Conservation (phyloP, 2,888 invertebrate species). For the Napeogenes inachia region DNA sequence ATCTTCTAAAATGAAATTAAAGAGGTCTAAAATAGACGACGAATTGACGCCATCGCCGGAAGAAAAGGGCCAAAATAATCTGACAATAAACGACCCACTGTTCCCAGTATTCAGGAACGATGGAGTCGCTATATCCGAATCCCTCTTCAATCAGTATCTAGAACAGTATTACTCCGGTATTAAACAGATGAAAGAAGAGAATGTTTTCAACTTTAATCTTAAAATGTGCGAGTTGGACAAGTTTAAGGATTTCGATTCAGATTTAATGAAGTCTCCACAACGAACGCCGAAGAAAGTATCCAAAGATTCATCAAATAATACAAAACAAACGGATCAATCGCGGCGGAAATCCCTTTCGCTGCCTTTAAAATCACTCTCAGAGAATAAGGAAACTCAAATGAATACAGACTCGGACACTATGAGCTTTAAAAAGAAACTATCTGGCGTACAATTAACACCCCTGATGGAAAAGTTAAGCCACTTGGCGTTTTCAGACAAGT, state of each 20-base stretch:
- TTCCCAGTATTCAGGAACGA: slow-evolving; percentile 87
- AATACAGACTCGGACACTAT: slow-evolving; percentile 54
- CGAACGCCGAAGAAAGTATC: slow-evolving; percentile 62
- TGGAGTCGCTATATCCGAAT: slow-evolving; percentile 84
- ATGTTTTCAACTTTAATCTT: slow-evolving; percentile 62
- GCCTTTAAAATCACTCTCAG: slow-evolving; percentile 83
- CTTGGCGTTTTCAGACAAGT: slow-evolving; percentile 82
- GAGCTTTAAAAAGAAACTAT: slow-evolving; percentile 73
- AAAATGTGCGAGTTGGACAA: slow-evolving; percentile 61
- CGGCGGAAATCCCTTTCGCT: slow-evolving; percentile 80
- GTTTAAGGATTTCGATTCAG: slow-evolving; percentile 73
- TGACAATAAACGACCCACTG: slow-evolving; percentile 87
- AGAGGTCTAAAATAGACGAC: slow-evolving; percentile 46
- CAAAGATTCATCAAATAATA: slow-evolving; percentile 51
- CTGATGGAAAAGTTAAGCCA: slow-evolving; percentile 89
- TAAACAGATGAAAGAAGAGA: slow-evolving; percentile 65
- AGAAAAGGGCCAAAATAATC: slow-evolving; percentile 70
- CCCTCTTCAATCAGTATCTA: slow-evolving; percentile 83
- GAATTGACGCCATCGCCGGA: slow-evolving; percentile 54
- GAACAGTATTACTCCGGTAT: slow-evolving; percentile 80
- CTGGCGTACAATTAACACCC: slow-evolving; percentile 86
- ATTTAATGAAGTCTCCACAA: slow-evolving; percentile 62
- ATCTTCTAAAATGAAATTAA: slow-evolving; percentile 74
- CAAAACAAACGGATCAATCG: slow-evolving; percentile 56
- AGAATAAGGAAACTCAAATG: slow-evolving; percentile 58